Evolutionary conservation across 2,888 invertebrate species (phyloP), one percentile per base, ranked within the genome.

Genomic region (Eupeodes latifasciatus): DNA sequence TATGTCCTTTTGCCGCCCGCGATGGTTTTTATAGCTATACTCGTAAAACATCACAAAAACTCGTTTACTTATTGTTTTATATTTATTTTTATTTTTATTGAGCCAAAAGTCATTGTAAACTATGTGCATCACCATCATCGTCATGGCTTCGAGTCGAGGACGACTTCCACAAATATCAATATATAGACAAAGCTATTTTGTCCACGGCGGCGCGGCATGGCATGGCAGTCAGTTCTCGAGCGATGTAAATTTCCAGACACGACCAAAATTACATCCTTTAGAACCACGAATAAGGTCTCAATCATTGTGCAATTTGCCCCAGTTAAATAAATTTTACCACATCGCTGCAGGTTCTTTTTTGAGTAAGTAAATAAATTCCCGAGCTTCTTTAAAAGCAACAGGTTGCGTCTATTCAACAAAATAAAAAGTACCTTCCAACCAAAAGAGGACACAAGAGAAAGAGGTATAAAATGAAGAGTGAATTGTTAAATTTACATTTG

Each of bases 401-500:
- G 82, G 82, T 82, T 79, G 55, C 40, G 5, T 19, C 51, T 57
- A 27, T 59, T 47, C 1, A 6, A 27, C 11, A 11, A 4, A 47
- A 14, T 14, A 19, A 49, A 14, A 49, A 55, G 12, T n/a, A 27
- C 12, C n/a, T 40, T 27, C 27, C 40, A 40, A 7, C 40, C 40
- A 40, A 40, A 55, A 53, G 4, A 51, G 10, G 66, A 49, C 16
- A 40, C 40, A 5, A 40, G 14, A 34, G 44, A 36, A 64, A 67
- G 49, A 74, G 74, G 67, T 72, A 67, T 7, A 44, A 71, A 71
- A 74, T 64, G 53, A 82, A 64, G 62, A 72, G 64, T 27, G 27
- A 47, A 40, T 71, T 72, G 59, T 72, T 72, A 81, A 80, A 69
- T 76, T 72, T 77, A 75, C 84, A 80, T 79, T 80, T 84, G 78